Percentiles rank a stretch among this genome's conserved stretches.
phyloP scores from a whole-genome alignment of 2,797 vertebrate genomes.

The Chiloscyllium punctatum region DNA sequence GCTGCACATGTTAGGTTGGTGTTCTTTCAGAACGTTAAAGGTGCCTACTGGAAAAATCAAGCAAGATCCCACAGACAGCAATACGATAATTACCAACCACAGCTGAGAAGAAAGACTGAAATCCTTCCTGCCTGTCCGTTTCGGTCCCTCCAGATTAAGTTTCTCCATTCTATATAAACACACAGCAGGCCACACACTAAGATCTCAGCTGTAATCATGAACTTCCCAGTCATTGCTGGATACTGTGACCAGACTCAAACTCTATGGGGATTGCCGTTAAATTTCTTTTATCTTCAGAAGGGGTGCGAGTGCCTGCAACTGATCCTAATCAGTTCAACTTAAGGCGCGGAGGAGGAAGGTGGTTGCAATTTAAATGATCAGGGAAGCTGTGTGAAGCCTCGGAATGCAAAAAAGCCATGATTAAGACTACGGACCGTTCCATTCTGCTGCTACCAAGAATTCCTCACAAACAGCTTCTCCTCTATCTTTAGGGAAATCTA shows the following conservation, averaged over 20 bases:
- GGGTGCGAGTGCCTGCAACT: background rate
- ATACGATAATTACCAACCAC: background rate
- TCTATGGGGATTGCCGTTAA: background rate
- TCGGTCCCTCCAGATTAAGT: background rate
- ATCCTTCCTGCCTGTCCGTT: background rate
- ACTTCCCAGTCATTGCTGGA: background rate
- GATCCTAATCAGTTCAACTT: constrained; percentile 1
- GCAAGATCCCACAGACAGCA: background rate
- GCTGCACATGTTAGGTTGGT: background rate
- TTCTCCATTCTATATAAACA: no score
- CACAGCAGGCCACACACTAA: background rate
- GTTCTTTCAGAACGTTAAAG: background rate
- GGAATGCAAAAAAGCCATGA: background rate
- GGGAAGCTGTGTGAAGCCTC: background rate
- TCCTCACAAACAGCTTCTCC: background rate
- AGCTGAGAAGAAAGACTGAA: background rate
- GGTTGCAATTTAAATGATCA: background rate
- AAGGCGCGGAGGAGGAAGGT: background rate
- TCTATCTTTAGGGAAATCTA: background rate
- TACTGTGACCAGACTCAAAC: background rate
- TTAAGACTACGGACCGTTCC: background rate
- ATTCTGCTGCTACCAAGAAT: background rate
- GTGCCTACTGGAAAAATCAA: background rate
- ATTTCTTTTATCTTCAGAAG: background rate
- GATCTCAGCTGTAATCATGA: background rate